Conservation (phyloP, 1,140 invertebrate genomes). For the Carposina sasakii region DNA sequence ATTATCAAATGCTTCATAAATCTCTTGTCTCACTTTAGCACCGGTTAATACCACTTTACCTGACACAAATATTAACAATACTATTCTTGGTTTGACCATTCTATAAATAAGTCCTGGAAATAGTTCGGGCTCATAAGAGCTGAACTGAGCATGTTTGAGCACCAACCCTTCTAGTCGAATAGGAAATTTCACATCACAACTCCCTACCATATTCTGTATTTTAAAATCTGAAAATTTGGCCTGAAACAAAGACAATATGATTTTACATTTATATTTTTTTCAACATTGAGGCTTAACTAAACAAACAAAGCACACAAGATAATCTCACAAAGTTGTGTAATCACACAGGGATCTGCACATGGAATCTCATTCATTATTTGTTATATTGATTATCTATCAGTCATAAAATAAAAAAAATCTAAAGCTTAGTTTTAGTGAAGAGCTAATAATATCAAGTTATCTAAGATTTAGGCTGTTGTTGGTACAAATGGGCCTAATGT, state of each 20-base stretch:
- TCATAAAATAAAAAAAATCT: no score
- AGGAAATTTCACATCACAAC: conserved; percentile 99
- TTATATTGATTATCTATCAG: no score
- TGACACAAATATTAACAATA: conserved; percentile 98
- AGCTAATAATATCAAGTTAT: no score
- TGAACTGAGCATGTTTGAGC: conserved; percentile 97
- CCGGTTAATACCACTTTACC: conserved; percentile 99
- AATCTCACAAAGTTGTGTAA: no score
- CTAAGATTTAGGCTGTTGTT: no score
- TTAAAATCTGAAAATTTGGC: conserved; percentile 99
- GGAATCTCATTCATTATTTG: no score
- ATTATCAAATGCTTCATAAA: conserved; percentile 99
- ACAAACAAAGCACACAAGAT: no score
- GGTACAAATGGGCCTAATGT: no score
- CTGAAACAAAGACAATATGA: conserved; percentile 74
- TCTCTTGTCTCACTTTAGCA: conserved; percentile 98
- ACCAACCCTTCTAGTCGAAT: conserved; percentile 98
- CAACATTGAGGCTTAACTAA: no score
- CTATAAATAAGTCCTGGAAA: conserved; percentile 99
- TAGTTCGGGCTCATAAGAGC: conserved; percentile 94
- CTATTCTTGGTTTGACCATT: conserved; percentile 99
- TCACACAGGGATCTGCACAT: no score
- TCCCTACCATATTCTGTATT: conserved; percentile 99
- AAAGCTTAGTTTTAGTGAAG: no score
- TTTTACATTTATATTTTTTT: no score